These are phyloP conservation scores for Batillaria attramentaria DNA, from an alignment of 1,140 invertebrate genomes.

Conservation along the genomic window DNA sequence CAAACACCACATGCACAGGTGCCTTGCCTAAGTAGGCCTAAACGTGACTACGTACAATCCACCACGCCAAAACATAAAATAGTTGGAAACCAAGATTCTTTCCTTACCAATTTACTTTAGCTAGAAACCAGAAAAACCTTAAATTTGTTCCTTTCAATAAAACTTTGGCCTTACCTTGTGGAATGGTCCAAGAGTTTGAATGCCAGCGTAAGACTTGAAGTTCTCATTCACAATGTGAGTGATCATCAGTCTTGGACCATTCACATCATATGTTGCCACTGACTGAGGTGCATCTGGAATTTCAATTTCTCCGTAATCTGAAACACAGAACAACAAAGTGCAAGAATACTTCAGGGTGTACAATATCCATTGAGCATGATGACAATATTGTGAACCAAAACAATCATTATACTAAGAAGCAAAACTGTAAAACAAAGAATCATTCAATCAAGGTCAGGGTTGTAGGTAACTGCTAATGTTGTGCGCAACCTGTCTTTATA, in stretches of 20 bases:
- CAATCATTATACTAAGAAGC: too few relatives aligned
- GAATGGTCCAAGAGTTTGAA: constrained; percentile 77
- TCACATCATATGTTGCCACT: constrained; percentile 63
- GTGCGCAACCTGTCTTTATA: too few relatives aligned
- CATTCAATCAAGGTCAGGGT: too few relatives aligned
- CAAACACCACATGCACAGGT: too few relatives aligned
- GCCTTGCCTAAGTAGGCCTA: too few relatives aligned
- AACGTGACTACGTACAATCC: background rate
- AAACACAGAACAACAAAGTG: constrained; percentile 29
- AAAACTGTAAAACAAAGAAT: too few relatives aligned
- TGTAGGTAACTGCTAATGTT: too few relatives aligned
- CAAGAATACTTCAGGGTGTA: too few relatives aligned
- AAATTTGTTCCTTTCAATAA: background rate
- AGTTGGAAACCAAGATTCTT: background rate
- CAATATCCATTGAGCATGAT: too few relatives aligned
- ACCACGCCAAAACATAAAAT: background rate
- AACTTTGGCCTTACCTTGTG: constrained; percentile 69
- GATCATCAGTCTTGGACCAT: constrained; percentile 85
- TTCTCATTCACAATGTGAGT: constrained; percentile 93
- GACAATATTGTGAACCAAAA: too few relatives aligned
- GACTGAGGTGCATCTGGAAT: constrained; percentile 63
- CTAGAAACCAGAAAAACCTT: background rate
- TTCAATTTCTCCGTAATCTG: constrained; percentile 68
- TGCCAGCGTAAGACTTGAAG: constrained; percentile 98
- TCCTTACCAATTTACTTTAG: background rate